Base-by-base conservation (phyloP, 2,113 vertebrate species). In the Gasterosteus aculeatus region DNA sequence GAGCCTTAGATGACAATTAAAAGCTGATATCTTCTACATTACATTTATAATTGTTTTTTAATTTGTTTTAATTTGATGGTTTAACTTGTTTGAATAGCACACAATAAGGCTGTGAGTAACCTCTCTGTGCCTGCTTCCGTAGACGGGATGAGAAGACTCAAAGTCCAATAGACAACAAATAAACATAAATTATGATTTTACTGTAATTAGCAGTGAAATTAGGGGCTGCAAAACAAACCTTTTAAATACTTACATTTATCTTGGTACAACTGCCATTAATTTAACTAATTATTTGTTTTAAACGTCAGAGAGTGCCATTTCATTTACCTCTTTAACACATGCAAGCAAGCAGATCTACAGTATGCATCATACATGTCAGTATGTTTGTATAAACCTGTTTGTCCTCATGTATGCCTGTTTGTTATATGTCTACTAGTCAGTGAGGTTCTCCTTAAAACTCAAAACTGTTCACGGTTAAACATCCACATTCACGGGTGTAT, bases 281-380 rank as follows among this genome's bases (percentile, higher is more conserved):
- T 62, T 61, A 47, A 7, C n/a, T 58, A 22, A 46, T 68, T 29
- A 1, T 61, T 42, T 67, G 47, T 59, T 22, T 39, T 58, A 29
- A 46, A 77, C 73, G 56, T 51, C 15, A 0, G 42, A 61, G 11
- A 65, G 22, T 69, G 70, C 41, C 35, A 72, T 42, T 77, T 68
- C 75, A 29, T 76, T 46, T 59, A 71, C 53, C 85, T 54, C 69
- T 74, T 77, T 51, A 83, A 87, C 88, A 91, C 95, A 94, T 94
- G 92, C 78, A 96, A 93, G 94, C 94, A 95, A 95, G 93, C 93
- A 92, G 63, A 90, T 91, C 91, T 93, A 79, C 64, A 74, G 42
- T 73, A 59, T 3, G 77, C 71, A 65, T 85, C 75, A 86, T 81
- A 84, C 68, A 70, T 85, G 79, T 84, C 35, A 0, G 53, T 80